A percentile compares a stretch with the other conserved stretches of the same genome.
Conservation (phyloP, 2,888 invertebrate species). For the Torymus texanus region DNA sequence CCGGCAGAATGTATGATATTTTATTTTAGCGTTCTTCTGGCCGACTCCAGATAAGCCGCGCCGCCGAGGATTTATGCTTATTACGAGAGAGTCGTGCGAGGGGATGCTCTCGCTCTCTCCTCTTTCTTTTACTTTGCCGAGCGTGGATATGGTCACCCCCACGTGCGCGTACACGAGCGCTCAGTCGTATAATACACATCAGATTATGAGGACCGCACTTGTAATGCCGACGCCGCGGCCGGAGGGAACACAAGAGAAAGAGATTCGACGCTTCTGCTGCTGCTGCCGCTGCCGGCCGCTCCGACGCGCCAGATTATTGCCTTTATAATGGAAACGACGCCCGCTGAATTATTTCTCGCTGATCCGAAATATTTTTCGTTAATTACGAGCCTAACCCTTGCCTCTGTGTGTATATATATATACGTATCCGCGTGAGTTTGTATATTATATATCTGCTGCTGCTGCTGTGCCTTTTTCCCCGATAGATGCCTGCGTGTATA, state of each 20-base stretch:
- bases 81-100: slow-evolving; percentile 65
- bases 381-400: slow-evolving; percentile 39
- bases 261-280: slow-evolving; percentile 2
- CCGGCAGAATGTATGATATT: slow-evolving; percentile 72
- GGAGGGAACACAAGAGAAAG: slow-evolving; percentile 35
- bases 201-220: slow-evolving; percentile 67
- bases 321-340: slow-evolving; percentile 68
- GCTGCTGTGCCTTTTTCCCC: slow-evolving; percentile 20
- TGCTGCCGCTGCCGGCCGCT: not conserved
- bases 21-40: slow-evolving; percentile 74
- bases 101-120: slow-evolving; percentile 53
- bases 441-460: not conserved
- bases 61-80: slow-evolving; percentile 73
- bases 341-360: slow-evolving; percentile 61
- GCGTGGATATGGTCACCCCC: not conserved
- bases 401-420: not conserved
- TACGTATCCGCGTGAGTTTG: not conserved
- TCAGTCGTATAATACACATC: slow-evolving; percentile 67
- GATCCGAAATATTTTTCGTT: slow-evolving; percentile 55
- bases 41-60: slow-evolving; percentile 73
- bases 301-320: slow-evolving; percentile 63
- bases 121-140: slow-evolving; percentile 49
- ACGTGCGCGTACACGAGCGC: slow-evolving; percentile 25
- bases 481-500: slow-evolving; percentile 19
- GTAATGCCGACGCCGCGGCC: slow-evolving; percentile 57